Evolutionary conservation across 2,113 vertebrate genomes (phyloP), one percentile per base, ranked within the genome.

Genomic region (Azemiops feae): DNA sequence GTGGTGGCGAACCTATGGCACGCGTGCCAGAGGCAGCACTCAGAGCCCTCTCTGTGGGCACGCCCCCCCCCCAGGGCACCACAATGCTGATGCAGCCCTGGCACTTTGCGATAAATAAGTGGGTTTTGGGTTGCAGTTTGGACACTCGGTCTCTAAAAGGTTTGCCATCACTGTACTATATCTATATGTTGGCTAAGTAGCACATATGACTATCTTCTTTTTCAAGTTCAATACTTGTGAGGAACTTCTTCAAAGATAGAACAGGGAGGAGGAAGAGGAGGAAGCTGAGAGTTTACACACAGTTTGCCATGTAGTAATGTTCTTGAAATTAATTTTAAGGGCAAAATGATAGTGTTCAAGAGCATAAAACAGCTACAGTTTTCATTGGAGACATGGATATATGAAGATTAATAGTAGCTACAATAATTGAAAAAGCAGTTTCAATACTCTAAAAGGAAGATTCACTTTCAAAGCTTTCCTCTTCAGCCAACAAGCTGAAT

Each of bases 371-470:
- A 91, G 87, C 74, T 93, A 85, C 58, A 88, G 92, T 95, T 96
- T 94, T 95, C 95, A 88, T 93, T 93, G 93, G 87, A 93, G 87
- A 92, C 94, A 47, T 92, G 94, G 88, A 91, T 88, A 96, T 91
- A 64, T 4, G 94, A 93, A 94, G 91, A 92, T 86, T 64, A 95
- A 91, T 94, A 88, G 14, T 39, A 86, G 94, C 92, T 81, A 90
- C 94, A 93, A 97, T 93, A 7, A 91, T 93, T 95, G 93, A 87
- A 18, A 86, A 94, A 95, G 93, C 89, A 91, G 91, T 91, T 96
- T 95, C 87, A 93, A 93, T 94, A 93, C 47, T 74, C 57, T 54
- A 94, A 93, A 90, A 89, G 10, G 58, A 90, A 93, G 55, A 92
- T 86, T 12, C 91, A 86, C 92, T 96, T 94, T 94, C 91, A 93